Evolutionary conservation across 1,140 invertebrate genomes (phyloP).

Genomic region (Scaptomyza pallida): DNA sequence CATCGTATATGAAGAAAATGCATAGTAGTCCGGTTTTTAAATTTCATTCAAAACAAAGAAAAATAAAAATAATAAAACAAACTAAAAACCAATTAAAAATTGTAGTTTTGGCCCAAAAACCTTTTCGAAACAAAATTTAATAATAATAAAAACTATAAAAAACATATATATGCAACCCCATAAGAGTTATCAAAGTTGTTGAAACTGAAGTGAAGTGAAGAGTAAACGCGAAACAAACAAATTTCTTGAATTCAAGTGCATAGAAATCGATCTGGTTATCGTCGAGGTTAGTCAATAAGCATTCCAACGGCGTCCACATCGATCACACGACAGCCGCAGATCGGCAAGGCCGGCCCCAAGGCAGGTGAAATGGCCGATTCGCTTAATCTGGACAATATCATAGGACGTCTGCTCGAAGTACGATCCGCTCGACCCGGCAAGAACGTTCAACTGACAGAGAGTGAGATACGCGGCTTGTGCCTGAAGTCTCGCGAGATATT

Average conservation of each 20-base stretch:
- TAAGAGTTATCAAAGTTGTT: too few species aligned
- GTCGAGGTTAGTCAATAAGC: background rate
- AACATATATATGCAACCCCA: too few species aligned
- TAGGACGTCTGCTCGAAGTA: slow-evolving; percentile 83
- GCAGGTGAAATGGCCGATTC: slow-evolving; percentile 47
- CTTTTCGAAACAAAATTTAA: too few species aligned
- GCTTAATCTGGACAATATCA: slow-evolving; percentile 61
- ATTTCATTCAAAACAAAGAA: background rate
- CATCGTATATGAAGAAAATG: too few species aligned
- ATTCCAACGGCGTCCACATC: slow-evolving; percentile 41
- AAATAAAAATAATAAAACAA: too few species aligned
- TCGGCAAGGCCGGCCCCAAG: slow-evolving; percentile 25
- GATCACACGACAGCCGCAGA: slow-evolving; percentile 7
- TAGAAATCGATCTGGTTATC: too few species aligned
- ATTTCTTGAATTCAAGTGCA: too few species aligned
- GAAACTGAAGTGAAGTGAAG: too few species aligned
- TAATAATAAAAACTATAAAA: too few species aligned
- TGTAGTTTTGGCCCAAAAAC: background rate
- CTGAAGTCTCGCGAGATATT: slow-evolving; percentile 99
- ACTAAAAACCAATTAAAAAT: slow-evolving; percentile 4
- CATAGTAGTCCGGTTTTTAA: background rate
- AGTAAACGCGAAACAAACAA: too few species aligned
- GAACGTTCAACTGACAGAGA: slow-evolving; percentile 97
- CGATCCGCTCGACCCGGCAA: slow-evolving; percentile 97
- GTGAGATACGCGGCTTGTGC: slow-evolving; percentile 97